Percentiles rank a stretch among this genome's conserved stretches.
Conservation (phyloP, 2,113 vertebrate genomes). For the Eurypyga helias region DNA sequence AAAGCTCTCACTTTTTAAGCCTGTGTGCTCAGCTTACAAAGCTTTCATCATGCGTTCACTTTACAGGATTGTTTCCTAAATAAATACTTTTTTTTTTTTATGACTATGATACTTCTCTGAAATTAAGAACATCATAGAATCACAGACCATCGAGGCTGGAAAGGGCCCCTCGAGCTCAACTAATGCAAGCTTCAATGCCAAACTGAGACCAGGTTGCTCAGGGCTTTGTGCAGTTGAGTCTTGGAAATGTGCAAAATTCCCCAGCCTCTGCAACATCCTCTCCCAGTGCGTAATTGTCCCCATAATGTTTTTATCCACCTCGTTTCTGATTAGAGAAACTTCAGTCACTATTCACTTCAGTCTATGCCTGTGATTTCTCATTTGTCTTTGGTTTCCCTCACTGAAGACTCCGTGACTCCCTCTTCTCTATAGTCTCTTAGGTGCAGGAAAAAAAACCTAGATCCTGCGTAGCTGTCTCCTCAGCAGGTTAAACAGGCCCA, state of each 20-base stretch:
- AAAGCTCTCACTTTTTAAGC: neutral
- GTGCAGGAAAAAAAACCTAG: neutral
- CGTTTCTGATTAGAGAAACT: neutral
- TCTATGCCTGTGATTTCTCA: neutral
- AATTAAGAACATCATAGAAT: neutral
- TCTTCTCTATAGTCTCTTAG: neutral
- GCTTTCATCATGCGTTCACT: neutral
- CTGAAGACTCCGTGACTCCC: neutral
- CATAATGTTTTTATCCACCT: neutral
- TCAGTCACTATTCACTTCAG: no score
- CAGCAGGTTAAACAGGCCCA: fast-evolving
- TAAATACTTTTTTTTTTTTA: neutral
- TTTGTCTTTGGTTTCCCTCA: neutral
- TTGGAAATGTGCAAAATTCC: neutral
- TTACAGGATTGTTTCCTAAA: neutral
- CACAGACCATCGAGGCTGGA: neutral
- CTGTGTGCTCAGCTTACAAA: neutral
- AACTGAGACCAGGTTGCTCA: neutral
- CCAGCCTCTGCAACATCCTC: neutral
- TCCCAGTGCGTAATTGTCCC: neutral
- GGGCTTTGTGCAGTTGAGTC: neutral
- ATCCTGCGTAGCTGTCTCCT: neutral
- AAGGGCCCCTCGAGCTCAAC: neutral
- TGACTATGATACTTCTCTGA: neutral
- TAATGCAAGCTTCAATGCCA: neutral